Evolutionary conservation across 2,888 invertebrate species (phyloP).

Genomic region (Megalurothrips usitatus): DNA sequence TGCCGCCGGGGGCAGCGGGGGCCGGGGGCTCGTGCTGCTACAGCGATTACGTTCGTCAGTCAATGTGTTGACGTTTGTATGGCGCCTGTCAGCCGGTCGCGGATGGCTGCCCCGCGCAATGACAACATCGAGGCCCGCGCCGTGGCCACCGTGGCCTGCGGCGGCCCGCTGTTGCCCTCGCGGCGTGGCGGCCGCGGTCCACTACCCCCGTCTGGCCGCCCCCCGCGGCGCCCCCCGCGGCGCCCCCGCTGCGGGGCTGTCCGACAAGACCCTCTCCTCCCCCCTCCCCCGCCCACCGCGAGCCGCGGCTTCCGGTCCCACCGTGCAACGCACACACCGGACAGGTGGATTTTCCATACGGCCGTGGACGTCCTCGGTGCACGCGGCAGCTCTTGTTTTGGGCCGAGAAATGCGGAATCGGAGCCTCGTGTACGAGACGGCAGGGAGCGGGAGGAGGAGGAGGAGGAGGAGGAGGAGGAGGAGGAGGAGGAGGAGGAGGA

Average conservation of each 20-base stretch:
- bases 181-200: not conserved
- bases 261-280: no score
- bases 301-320: not conserved
- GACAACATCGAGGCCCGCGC: constrained; percentile 17
- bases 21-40: not conserved
- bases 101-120: constrained; percentile 11
- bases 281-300: not conserved
- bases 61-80: constrained; percentile 26
- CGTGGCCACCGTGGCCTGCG: not conserved
- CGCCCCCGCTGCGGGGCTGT: no score
- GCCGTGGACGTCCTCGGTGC: not conserved
- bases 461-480: no score
- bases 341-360: not conserved
- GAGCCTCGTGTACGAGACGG: no score
- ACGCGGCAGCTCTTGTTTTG: not conserved
- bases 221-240: no score
- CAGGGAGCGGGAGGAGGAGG: no score
- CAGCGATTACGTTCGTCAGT: constrained; percentile 19
- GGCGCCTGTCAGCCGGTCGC: constrained; percentile 18
- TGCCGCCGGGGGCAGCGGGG: not conserved
- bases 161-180: not conserved
- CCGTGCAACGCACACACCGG: not conserved
- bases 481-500: no score
- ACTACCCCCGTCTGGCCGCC: not conserved
- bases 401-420: no score